Evolutionary conservation across 2,888 invertebrate species (phyloP), one percentile per base, ranked within the genome.

Genomic region (Oxyteleia sp.): DNA sequence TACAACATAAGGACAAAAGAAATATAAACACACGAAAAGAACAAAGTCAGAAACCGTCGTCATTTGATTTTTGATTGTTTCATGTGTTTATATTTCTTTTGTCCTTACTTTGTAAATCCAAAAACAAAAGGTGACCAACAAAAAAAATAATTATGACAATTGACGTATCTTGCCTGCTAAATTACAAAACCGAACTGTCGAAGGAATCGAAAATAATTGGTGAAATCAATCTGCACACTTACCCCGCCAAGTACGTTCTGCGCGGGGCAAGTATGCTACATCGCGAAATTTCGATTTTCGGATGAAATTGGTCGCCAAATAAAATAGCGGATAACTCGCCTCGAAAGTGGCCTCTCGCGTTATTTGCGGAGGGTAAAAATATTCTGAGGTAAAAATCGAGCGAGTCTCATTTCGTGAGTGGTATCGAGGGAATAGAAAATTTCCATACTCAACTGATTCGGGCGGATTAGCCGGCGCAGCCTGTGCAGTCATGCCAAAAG

Each of bases 401-500:
- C 61, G 61, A 69, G 71, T 72, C 59, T 76, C 79, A 84, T 79
- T 74, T 84, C 57, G 83, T 71, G 83, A 84, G 75, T 84, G 83
- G 75, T 63, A 74, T 63, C 71, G 53, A 41, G 79, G 79, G 83
- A 84, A 51, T 69, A 68, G 78, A 83, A 79, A 84, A 80, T 84
- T 79, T 84, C 83, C 83, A 84, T 84, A 79, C 79, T 80, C 83
- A 80, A 80, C 79, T 84, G 83, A 84, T 84, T 79, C 79, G 43
- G 83, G 45, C 71, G 83, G 78, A 84, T 84, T 84, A 84, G 83
- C 83, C 57, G 64, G 71, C 63, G 79, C 79, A 80, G 83, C 69
- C 45, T 80, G 83, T 80, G 69, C 75, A 84, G 79, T 80, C 74
- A 84, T 84, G 79, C 75, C 79, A 72, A 78, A 68, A 68, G 64